Conservation (phyloP, 1,140 invertebrate genomes). For the Melanaphis sacchari region DNA sequence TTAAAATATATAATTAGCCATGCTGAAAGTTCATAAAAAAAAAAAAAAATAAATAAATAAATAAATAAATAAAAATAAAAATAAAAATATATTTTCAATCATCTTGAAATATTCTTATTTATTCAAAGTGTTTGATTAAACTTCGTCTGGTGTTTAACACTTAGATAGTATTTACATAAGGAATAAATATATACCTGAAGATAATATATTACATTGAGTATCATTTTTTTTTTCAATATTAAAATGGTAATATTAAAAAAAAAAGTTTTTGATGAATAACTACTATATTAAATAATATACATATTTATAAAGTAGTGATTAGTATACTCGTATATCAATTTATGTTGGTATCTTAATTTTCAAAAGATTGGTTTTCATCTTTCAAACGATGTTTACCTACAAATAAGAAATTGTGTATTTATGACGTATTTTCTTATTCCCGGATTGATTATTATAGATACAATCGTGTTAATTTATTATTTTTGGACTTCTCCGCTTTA, state of each 20-base stretch:
- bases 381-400: not conserved
- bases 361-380: not conserved
- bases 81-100: too few relatives aligned
- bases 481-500: not conserved
- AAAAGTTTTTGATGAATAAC: too few relatives aligned
- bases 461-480: too few relatives aligned
- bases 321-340: not conserved
- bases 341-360: not conserved
- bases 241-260: too few relatives aligned
- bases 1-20: not conserved
- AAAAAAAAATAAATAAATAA: too few relatives aligned
- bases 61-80: too few relatives aligned
- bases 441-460: too few relatives aligned
- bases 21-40: not conserved
- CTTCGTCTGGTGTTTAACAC: not conserved
- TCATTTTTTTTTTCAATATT: not conserved
- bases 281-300: too few relatives aligned
- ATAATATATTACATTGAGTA: not conserved
- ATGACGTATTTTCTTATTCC: too few relatives aligned
- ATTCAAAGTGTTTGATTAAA: not conserved
- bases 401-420: too few relatives aligned
- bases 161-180: not conserved
- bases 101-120: not conserved
- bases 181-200: not conserved
- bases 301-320: too few relatives aligned